Base-by-base conservation (phyloP, 2,888 invertebrate species). In the Elysia crispata region DNA sequence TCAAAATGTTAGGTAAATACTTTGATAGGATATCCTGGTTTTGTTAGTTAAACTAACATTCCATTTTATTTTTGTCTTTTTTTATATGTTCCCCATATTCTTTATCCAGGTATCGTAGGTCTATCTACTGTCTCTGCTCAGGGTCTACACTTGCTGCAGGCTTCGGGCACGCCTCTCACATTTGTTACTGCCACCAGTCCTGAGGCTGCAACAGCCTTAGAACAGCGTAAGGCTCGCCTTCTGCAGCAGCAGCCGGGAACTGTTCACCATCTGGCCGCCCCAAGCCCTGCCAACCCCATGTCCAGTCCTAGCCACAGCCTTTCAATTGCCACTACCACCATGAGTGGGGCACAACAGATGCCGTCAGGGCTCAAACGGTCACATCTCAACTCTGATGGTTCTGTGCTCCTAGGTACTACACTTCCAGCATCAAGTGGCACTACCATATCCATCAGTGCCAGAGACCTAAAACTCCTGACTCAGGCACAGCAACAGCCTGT, bases 181-280 rank as follows among this genome's bases (percentile, higher is more conserved):
- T 81, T 83, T 49, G 74, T 83, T 31, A 83, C 83, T 20, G 79
- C 81, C 25, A 60, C 80, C 25, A 80, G 70, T 31, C 50, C 81
- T 41, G 81, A 79, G 57, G 64, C 79, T 64, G 76, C 76, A 30
- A 75, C 70, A 20, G 82, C 78, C 15, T n/a, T 62, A 28, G 28
- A 70, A 25, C 76, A 49, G 33, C 33, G 33, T 20, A 57, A n/a
- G 23, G 15, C 0, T 25, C 80, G 66, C 49, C 31, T 70, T 30
- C 80, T 74, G 41, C 79, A 70, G 18, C 80, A 76, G 50, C 80
- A 77, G 30, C 86, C 87, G 28, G 87, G 87, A 54, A 90, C 90
- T 75, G 86, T 90, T 77, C 89, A 90, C 83, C 89, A 90, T 81
- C 86, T 80, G 77, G 78, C 81, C 72, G 41, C 75, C 5, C 54